Base-by-base conservation (phyloP, 2,797 vertebrate species). In the Cuculus canorus region DNA sequence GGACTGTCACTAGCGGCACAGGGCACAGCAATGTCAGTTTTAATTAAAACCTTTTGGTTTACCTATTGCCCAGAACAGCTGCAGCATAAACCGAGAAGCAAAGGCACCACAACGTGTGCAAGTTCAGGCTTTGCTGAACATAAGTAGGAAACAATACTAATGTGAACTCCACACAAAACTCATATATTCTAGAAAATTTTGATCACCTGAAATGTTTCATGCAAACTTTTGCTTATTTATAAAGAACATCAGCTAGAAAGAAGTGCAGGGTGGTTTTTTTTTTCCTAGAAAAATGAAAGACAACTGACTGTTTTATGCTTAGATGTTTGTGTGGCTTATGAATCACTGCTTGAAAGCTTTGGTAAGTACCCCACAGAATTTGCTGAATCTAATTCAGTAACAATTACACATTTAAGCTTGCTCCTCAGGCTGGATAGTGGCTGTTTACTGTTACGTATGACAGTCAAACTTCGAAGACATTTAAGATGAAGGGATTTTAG, bases 21-120 rank as follows among this genome's bases (percentile, higher is more conserved):
- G 94, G 95, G 97, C 95, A 95, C 86, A 95, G 90, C 94, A 94
- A 86, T 93, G 97, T 92, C 97, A 97, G 92, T 95, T 97, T 93
- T 96, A 95, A 98, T 97, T 97, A 96, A 97, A 96, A 96, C 94
- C 92, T 92, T 97, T 91, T 61, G 17, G 92, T 97, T 95, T 95
- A 88, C 84, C 94, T 83, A 92, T 94, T 81, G 88, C 94, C 80
- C 90, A 30, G 82, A 95, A 91, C 93, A 92, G n/a, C 94, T 95
- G 88, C 95, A 97, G 92, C 93, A 90, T 15, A 63, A 78, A 63
- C 57, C 14, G 24, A 78, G 60, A 86, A 90, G 75, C 64, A 91
- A 93, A 95, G 77, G 92, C 90, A 91, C 92, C 85, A 11, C 79
- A 86, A 10, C 59, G 8, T 0, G 16, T 11, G 10, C 82, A 63